phyloP scores from a whole-genome alignment of 2,113 vertebrate species.

The Sinocyclocheilus anophthalmus region DNA sequence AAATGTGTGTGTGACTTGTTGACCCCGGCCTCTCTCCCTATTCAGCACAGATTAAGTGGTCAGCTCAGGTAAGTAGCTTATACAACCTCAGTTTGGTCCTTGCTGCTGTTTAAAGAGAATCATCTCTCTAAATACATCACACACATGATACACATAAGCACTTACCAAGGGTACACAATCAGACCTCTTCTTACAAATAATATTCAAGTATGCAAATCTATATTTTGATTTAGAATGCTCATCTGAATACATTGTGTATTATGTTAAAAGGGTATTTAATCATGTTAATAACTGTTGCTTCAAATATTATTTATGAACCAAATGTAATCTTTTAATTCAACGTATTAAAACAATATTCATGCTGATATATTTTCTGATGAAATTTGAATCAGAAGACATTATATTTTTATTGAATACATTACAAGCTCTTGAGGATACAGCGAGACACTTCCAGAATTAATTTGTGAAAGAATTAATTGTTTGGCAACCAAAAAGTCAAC shows the following conservation, averaged over 20 bases:
- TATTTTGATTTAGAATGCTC: not conserved
- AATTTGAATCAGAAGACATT: not conserved
- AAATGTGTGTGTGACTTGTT: not conserved
- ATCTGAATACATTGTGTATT: not conserved
- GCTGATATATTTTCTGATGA: not conserved
- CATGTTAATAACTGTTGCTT: not conserved
- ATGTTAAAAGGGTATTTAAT: not conserved
- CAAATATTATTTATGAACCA: not conserved
- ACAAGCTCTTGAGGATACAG: not conserved
- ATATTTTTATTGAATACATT: not conserved
- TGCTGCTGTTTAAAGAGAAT: slow-evolving; percentile 51
- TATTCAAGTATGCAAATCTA: not conserved
- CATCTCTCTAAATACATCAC: slow-evolving; percentile 41
- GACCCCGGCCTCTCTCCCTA: slow-evolving; percentile 48
- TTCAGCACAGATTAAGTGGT: slow-evolving; percentile 66
- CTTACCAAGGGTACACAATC: not conserved
- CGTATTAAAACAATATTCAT: not conserved
- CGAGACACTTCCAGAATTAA: not conserved
- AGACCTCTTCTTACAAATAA: not conserved
- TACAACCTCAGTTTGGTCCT: slow-evolving; percentile 68
- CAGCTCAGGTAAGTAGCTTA: slow-evolving; percentile 78
- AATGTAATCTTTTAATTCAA: not conserved
- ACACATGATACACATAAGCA: not conserved
- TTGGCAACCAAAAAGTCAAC: not conserved
- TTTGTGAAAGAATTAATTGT: not conserved